phyloP scores from a whole-genome alignment of 2,797 vertebrate genomes.

The Trichosurus vulpecula region DNA sequence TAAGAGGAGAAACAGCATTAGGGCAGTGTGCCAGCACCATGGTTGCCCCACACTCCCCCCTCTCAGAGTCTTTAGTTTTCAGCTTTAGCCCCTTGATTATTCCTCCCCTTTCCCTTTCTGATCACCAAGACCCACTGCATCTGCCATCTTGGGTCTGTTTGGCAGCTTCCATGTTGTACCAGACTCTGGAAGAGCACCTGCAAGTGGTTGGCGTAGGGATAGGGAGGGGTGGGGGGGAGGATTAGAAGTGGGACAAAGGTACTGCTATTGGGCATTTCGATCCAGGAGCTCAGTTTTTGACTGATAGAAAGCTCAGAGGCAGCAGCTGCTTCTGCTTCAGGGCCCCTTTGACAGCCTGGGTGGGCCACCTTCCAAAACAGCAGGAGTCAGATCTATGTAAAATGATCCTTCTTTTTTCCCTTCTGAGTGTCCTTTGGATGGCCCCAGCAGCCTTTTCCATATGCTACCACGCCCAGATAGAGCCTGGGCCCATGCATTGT shows the following conservation, averaged over 20 bases:
- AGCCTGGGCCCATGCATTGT: constrained; percentile 56
- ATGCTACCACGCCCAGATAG: constrained; percentile 62
- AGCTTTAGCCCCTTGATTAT: not conserved
- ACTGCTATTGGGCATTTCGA: not conserved
- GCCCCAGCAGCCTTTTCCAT: constrained; percentile 58
- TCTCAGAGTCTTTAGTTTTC: not conserved
- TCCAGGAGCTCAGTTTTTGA: not conserved
- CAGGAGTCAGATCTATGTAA: not conserved
- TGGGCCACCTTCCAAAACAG: not conserved
- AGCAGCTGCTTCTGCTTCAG: not conserved
- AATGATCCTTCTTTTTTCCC: constrained; percentile 44
- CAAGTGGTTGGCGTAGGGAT: not conserved
- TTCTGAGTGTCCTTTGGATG: constrained; percentile 53
- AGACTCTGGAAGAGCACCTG: not conserved
- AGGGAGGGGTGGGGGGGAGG: not conserved
- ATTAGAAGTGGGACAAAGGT: not conserved
- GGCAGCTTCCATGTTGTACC: not conserved
- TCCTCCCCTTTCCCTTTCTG: not conserved
- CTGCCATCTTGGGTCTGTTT: constrained; percentile 19
- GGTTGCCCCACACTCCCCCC: not conserved
- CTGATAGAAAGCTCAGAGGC: not conserved
- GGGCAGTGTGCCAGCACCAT: not conserved
- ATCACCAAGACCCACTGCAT: not conserved
- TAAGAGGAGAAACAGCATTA: constrained; percentile 34
- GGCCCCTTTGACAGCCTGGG: not conserved